These are phyloP conservation scores for Mola mola DNA, from an alignment of 2,113 vertebrate genomes.

Conservation along the genomic window DNA sequence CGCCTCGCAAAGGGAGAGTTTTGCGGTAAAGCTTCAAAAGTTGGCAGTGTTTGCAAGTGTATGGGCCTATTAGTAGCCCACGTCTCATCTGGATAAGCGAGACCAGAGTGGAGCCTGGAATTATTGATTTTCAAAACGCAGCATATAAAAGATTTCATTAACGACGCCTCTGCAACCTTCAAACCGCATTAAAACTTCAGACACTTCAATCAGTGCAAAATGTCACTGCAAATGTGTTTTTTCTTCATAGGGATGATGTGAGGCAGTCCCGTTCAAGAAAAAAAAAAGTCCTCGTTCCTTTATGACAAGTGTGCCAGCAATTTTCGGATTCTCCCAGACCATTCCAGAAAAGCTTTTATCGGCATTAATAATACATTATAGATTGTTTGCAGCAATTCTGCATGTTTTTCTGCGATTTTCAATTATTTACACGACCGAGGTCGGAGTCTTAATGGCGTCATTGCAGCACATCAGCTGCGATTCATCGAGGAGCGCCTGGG, in stretches of 20 bases:
- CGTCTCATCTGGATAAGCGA: constrained; percentile 62
- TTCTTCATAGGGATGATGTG: constrained; percentile 26
- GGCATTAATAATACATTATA: constrained; percentile 75
- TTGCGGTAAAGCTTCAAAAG: constrained; percentile 51
- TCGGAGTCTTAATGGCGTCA: constrained; percentile 22
- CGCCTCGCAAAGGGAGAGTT: constrained; percentile 23
- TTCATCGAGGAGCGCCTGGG: background rate
- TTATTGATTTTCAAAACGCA: constrained; percentile 70
- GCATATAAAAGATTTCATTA: constrained; percentile 75
- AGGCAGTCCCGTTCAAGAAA: constrained; percentile 15
- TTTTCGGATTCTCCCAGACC: constrained; percentile 59
- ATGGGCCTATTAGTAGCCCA: constrained; percentile 36
- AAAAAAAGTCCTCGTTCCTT: constrained; percentile 25
- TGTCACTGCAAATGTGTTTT: constrained; percentile 68
- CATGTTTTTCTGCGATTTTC: constrained; percentile 55
- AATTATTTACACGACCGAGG: constrained; percentile 69
- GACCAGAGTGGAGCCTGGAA: constrained; percentile 60
- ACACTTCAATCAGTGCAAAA: too few species aligned
- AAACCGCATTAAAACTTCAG: constrained; percentile 72
- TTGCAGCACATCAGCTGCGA: constrained; percentile 11
- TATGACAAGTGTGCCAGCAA: constrained; percentile 53
- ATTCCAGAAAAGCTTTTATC: constrained; percentile 79
- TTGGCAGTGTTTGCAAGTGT: constrained; percentile 59
- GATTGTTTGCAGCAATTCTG: constrained; percentile 69
- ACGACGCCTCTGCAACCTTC: constrained; percentile 62